phyloP scores from a whole-genome alignment of 2,888 invertebrate species.

The Athripsodes cinereus region DNA sequence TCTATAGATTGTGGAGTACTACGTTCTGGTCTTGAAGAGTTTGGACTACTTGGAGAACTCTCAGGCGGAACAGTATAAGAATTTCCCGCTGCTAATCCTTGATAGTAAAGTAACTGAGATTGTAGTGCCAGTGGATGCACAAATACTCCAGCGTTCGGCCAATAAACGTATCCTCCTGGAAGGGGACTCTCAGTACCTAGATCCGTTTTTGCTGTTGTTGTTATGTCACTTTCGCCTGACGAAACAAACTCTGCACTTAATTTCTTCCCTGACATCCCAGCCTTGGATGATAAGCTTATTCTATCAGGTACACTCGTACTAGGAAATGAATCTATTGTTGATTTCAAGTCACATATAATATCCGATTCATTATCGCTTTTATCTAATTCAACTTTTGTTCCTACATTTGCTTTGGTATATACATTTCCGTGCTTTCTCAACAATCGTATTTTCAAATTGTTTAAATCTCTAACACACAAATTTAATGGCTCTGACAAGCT shows the following conservation, averaged over 20 bases:
- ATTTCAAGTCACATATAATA: conserved; percentile 11
- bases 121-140: conserved; percentile 69
- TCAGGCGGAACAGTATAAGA: conserved; percentile 36
- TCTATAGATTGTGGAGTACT: conserved; percentile 37
- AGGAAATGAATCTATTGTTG: conserved; percentile 23
- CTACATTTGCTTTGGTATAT: conserved; percentile 47
- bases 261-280: conserved; percentile 43
- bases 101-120: conserved; percentile 68
- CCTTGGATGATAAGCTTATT: conserved; percentile 38
- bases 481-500: conserved; percentile 66
- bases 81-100: conserved; percentile 58
- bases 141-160: conserved; percentile 65
- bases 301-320: conserved; percentile 27
- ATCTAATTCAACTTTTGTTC: conserved; percentile 53
- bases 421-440: conserved; percentile 58
- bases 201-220: conserved; percentile 35
- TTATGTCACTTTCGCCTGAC: conserved; percentile 28
- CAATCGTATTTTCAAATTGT: conserved; percentile 60
- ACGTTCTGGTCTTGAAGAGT: conserved; percentile 32
- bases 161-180: conserved; percentile 55
- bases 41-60: conserved; percentile 34
- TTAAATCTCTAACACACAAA: conserved; percentile 72
- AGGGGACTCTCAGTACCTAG: conserved; percentile 38
- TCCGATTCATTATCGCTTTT: conserved; percentile 10
- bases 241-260: conserved; percentile 37